phyloP scores from a whole-genome alignment of 2,888 invertebrate species.

The Callosobruchus maculatus region DNA sequence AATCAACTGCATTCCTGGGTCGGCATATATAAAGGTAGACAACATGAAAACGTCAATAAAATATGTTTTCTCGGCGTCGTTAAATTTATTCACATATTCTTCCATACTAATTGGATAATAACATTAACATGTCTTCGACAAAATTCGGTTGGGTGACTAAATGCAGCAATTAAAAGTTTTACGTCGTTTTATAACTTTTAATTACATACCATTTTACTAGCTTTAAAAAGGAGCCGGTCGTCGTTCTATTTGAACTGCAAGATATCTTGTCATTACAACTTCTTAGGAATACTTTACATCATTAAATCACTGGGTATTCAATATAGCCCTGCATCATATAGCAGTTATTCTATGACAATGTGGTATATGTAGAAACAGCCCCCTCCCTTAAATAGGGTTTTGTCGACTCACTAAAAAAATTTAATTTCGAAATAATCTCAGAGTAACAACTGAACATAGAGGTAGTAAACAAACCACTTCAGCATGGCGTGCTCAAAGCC shows the following conservation, averaged over 20 bases:
- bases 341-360: no score
- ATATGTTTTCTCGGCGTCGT: not conserved
- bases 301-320: no score
- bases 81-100: constrained; percentile 3
- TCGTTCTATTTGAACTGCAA: not conserved
- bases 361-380: no score
- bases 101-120: constrained; percentile 11
- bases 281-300: no score
- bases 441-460: no score
- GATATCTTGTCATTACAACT: not conserved
- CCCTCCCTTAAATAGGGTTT: no score
- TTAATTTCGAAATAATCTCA: no score
- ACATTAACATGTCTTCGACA: constrained; percentile 16
- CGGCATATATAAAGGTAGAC: not conserved
- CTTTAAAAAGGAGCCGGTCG: not conserved
- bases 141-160: constrained; percentile 10
- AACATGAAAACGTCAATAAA: not conserved
- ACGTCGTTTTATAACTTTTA: not conserved
- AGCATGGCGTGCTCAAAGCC: no score
- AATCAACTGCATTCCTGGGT: not conserved
- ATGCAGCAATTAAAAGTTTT: not conserved
- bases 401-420: no score
- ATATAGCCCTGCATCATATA: no score
- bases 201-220: not conserved
- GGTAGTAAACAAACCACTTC: no score